Conservation (phyloP, 1,140 invertebrate species). For the Aradophagus sp. region DNA sequence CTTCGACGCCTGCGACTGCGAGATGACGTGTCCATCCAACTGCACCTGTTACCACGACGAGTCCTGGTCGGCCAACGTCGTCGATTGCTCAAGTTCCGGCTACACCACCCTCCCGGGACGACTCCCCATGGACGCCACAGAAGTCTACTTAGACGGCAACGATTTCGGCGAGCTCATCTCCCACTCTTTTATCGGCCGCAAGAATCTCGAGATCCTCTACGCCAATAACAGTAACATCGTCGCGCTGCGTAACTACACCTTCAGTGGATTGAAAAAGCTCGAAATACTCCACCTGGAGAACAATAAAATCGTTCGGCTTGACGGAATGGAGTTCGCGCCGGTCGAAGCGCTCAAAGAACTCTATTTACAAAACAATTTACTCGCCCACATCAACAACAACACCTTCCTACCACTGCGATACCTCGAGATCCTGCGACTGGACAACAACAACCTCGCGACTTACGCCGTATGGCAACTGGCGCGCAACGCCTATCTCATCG, state of each 20-base stretch:
- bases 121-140: slow-evolving; percentile 92
- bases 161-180: slow-evolving; percentile 85
- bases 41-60: slow-evolving; percentile 92
- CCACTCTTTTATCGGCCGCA: slow-evolving; percentile 91
- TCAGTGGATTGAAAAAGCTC: slow-evolving; percentile 85
- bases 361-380: slow-evolving; percentile 89
- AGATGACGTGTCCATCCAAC: slow-evolving; percentile 88
- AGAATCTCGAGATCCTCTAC: slow-evolving; percentile 87
- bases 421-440: slow-evolving; percentile 85
- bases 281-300: slow-evolving; percentile 88
- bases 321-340: slow-evolving; percentile 84
- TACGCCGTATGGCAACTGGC: slow-evolving; percentile 80
- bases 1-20: slow-evolving; percentile 90
- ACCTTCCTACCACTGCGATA: slow-evolving; percentile 84
- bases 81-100: slow-evolving; percentile 87
- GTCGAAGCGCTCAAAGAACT: slow-evolving; percentile 86
- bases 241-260: slow-evolving; percentile 88
- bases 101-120: slow-evolving; percentile 83
- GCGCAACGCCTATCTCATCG: slow-evolving; percentile 86
- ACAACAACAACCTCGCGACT: slow-evolving; percentile 85
- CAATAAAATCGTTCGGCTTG: slow-evolving; percentile 83
- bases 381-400: slow-evolving; percentile 83
- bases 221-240: slow-evolving; percentile 88
- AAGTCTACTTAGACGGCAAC: slow-evolving; percentile 91
- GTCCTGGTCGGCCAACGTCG: slow-evolving; percentile 90